Percentiles rank a stretch among this genome's conserved stretches.
Evolutionary conservation across 2,888 invertebrate genomes (phyloP).

Genomic region (Hydroisotoma schaefferi): DNA sequence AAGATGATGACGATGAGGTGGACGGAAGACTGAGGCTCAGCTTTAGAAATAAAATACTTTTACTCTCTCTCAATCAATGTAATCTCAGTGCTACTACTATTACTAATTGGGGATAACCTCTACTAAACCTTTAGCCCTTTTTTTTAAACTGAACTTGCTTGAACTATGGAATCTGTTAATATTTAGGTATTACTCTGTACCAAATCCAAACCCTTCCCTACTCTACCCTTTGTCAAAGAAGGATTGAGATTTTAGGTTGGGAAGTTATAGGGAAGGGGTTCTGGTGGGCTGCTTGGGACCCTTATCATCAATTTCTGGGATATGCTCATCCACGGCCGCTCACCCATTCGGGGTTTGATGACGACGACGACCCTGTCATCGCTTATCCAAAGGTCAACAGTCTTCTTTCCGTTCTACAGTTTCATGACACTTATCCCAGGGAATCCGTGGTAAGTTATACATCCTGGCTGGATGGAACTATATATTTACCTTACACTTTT

Average conservation of each 20-base stretch:
- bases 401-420: constrained; percentile 76
- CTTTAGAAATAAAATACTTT: constrained; percentile 31
- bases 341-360: constrained; percentile 61
- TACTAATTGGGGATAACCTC: too few species aligned
- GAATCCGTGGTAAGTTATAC: constrained; percentile 71
- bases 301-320: constrained; percentile 71
- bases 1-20: background rate
- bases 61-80: constrained; percentile 36
- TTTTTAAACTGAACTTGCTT: background rate
- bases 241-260: constrained; percentile 32
- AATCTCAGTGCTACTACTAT: background rate
- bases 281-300: constrained; percentile 83
- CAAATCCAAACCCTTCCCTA: constrained; percentile 19
- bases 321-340: constrained; percentile 76
- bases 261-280: constrained; percentile 39
- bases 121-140: too few species aligned
- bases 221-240: background rate
- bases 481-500: background rate
- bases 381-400: constrained; percentile 60
- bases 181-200: constrained; percentile 25
- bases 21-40: constrained; percentile 1
- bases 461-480: background rate
- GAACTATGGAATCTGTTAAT: background rate
- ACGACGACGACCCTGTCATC: constrained; percentile 59
- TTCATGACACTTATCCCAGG: constrained; percentile 79